Conservation (phyloP, 2,888 invertebrate species). For the Tipula lateralis region DNA sequence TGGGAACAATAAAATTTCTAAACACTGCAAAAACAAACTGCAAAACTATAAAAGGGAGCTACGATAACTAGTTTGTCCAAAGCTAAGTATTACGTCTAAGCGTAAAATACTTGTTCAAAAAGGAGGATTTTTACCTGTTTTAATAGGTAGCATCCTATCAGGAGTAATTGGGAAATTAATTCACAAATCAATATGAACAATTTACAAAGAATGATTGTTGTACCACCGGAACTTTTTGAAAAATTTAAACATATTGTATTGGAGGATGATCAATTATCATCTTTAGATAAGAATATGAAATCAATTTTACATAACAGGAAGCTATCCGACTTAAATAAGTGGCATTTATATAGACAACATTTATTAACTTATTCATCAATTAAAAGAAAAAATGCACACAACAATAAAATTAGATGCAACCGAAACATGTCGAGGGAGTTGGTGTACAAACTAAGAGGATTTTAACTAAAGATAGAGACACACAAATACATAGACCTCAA, state of each 20-base stretch:
- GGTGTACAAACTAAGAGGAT: neutral
- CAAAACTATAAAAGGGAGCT: neutral
- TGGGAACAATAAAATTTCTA: slow-evolving; percentile 2
- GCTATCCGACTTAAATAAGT: neutral
- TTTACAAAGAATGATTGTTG: slow-evolving; percentile 24
- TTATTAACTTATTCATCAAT: neutral
- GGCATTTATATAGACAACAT: slow-evolving; percentile 30
- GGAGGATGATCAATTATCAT: neutral
- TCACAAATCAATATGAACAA: neutral
- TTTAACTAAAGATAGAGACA: neutral
- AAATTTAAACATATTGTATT: neutral
- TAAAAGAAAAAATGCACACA: neutral
- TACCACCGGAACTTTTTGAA: slow-evolving; percentile 26
- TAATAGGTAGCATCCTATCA: slow-evolving; percentile 19
- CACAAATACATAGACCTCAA: neutral
- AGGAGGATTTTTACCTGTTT: slow-evolving; percentile 29
- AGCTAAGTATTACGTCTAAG: neutral
- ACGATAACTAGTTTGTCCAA: neutral
- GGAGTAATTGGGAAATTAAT: slow-evolving; percentile 29
- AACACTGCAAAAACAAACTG: neutral
- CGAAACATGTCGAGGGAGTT: neutral
- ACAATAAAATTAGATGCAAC: neutral
- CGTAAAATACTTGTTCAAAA: slow-evolving; percentile 30
- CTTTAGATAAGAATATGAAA: slow-evolving; percentile 25
- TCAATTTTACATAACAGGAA: slow-evolving; percentile 25